Conservation (phyloP, 30 jellyfish, hydroid and myxozoan genomes). For the Chironex yamaguchii region DNA sequence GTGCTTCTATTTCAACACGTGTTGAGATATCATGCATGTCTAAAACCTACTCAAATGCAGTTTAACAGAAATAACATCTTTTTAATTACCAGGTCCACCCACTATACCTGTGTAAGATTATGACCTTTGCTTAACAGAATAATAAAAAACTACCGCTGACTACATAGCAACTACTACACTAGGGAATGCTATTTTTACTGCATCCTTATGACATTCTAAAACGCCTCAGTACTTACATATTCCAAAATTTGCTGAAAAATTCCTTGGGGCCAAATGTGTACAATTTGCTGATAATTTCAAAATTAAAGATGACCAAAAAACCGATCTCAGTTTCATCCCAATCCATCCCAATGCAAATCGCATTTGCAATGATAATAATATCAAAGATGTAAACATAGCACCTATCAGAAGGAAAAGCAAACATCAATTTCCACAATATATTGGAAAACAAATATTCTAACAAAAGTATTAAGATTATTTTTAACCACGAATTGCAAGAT, state of each 20-base stretch:
- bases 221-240: constrained; percentile 88
- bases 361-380: constrained; percentile 87
- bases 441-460: too few relatives aligned
- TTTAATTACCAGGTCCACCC: too few relatives aligned
- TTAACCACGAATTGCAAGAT: too few relatives aligned
- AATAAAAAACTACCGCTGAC: background rate
- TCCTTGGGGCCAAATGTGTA: constrained; percentile 90
- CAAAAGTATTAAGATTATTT: too few relatives aligned
- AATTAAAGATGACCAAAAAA: constrained; percentile 78
- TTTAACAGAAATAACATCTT: too few relatives aligned
- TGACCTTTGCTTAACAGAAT: background rate
- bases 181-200: too few relatives aligned
- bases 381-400: constrained; percentile 85
- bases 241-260: constrained; percentile 84
- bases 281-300: constrained; percentile 88
- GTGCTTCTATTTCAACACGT: too few relatives aligned
- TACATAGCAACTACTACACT: background rate
- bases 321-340: constrained; percentile 82
- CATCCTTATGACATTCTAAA: background rate
- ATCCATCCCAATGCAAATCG: constrained; percentile 91
- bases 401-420: too few relatives aligned
- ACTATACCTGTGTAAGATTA: too few relatives aligned
- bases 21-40: too few relatives aligned
- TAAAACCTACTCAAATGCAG: too few relatives aligned
- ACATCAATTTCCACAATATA: too few relatives aligned